These are phyloP conservation scores for Sus scrofa DNA, from an alignment of 2,113 vertebrate species.

Conservation along the genomic window DNA sequence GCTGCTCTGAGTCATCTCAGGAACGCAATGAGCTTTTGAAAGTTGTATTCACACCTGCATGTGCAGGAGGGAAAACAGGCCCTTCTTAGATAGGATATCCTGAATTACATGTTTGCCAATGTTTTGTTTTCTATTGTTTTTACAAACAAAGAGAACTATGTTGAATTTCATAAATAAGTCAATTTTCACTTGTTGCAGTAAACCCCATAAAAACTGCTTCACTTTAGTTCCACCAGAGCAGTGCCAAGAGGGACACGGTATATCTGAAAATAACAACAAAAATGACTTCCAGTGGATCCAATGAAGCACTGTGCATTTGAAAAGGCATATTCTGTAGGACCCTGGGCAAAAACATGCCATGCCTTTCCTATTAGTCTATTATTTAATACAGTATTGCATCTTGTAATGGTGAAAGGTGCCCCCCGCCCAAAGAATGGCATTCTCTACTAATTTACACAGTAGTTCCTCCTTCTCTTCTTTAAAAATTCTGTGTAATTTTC, in stretches of 20 bases:
- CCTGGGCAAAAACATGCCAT: background rate
- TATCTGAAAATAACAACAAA: background rate
- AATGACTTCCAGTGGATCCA: background rate
- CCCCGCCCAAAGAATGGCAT: background rate
- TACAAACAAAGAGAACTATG: background rate
- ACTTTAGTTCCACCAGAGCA: background rate
- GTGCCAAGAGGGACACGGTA: background rate
- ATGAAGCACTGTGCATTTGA: background rate
- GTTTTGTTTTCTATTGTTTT: slow-evolving; percentile 31
- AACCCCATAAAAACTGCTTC: background rate
- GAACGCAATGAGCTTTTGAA: background rate
- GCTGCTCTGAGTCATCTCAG: background rate
- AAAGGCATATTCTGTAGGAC: background rate
- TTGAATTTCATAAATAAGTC: slow-evolving; percentile 4
- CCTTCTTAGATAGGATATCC: background rate
- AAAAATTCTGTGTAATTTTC: slow-evolving; percentile 27
- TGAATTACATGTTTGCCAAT: background rate
- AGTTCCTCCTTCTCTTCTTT: background rate
- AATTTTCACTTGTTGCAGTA: slow-evolving; percentile 2
- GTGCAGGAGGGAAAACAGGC: background rate
- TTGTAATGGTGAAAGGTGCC: background rate
- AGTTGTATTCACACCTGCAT: background rate
- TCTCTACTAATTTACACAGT: background rate
- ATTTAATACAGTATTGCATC: background rate
- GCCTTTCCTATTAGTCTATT: background rate